Base-by-base conservation (phyloP, 2,797 vertebrate species). In the Enteromius mattozi region DNA sequence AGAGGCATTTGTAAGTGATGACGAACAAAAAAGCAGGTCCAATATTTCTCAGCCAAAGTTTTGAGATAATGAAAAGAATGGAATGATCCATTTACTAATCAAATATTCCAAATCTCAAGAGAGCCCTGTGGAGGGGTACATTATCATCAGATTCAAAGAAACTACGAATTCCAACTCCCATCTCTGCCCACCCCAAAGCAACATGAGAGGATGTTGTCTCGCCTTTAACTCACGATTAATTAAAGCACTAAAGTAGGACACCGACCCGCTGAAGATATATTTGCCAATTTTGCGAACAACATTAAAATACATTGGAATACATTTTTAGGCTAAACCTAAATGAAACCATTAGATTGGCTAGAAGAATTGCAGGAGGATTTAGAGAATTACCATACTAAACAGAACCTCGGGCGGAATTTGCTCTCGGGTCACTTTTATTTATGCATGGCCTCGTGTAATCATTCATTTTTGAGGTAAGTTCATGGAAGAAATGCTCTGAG, bases 361-460 rank as follows among this genome's bases (percentile, higher is more conserved):
- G 54, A n/a, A 54, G 81, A 69, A 40, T 79, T 80, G 75, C 33
- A 19, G 45, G 74, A 61, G 71, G 68, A 83, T 83, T 61, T 51
- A 88, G 37, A 71, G 82, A 75, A 63, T 87, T 81, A 83, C 16
- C 81, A 84, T 78, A 78, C 30, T 84, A 79, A 79, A 84, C 81
- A 75, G 37, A 65, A 81, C 27, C 77, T 78, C 37, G 6, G 81
- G 69, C 68, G 4, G 80, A 45, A 27, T 42, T 82, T 76, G 63
- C 83, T 56, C 54, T 79, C 61, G 42, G 81, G 82, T 75, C 69
- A 81, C 82, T 83, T 85, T 87, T 83, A 83, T 86, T 86, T 81
- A 81, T 83, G 61, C 80, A 81, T 68, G 68, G 66, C 80, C 56
- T 68, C n/a, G 12, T 81, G 75, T 77, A 76, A 85, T 84, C 81